Evolutionary conservation across 2,797 vertebrate genomes (phyloP).

Genomic region (Myotis myotis): DNA sequence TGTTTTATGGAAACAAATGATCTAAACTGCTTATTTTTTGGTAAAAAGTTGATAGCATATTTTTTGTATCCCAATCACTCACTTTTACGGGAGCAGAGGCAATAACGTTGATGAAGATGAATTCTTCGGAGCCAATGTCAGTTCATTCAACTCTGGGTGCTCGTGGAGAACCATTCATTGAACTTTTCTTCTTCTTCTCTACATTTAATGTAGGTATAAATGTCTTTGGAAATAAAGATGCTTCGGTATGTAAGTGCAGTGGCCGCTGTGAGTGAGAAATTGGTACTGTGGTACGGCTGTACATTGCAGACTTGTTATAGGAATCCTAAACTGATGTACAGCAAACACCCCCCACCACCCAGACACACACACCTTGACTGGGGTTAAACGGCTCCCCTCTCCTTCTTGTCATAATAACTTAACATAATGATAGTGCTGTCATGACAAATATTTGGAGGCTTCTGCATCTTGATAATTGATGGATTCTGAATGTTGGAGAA

Average conservation of each 20-base stretch:
- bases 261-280: constrained; percentile 29
- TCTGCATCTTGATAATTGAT: constrained; percentile 60
- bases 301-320: constrained; percentile 42
- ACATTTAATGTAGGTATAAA: constrained; percentile 45
- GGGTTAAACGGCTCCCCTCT: constrained; percentile 62
- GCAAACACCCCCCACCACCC: background rate
- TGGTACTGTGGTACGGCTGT: constrained; percentile 1
- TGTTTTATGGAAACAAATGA: constrained; percentile 79
- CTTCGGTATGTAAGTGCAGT: background rate
- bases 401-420: constrained; percentile 61
- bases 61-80: constrained; percentile 68
- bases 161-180: constrained; percentile 50
- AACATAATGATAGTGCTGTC: constrained; percentile 65
- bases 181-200: constrained; percentile 16
- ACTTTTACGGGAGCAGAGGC: constrained; percentile 72
- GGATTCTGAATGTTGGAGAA: constrained; percentile 59
- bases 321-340: constrained; percentile 43
- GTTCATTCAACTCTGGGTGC: constrained; percentile 59
- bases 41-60: constrained; percentile 73
- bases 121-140: constrained; percentile 62
- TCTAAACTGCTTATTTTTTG: constrained; percentile 78
- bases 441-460: constrained; percentile 65
- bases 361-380: constrained; percentile 43
- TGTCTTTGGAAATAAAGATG: constrained; percentile 51
- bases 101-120: constrained; percentile 69